Conservation (phyloP, 2,888 invertebrate genomes). For the Athalia circularis region DNA sequence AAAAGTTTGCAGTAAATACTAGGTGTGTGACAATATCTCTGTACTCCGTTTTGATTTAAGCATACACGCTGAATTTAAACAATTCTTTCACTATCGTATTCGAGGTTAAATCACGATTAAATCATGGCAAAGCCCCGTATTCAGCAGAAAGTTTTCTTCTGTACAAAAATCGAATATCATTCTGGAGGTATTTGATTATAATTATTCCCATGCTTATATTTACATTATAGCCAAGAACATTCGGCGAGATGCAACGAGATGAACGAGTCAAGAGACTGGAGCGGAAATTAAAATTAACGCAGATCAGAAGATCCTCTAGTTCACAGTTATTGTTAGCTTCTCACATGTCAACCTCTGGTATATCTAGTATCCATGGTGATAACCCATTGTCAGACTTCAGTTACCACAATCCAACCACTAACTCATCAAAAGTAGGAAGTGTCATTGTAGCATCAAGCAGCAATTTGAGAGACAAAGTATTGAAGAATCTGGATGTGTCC, state of each 20-base stretch:
- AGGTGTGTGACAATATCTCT: too few species aligned
- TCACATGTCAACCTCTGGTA: conserved; percentile 53
- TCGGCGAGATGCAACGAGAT: conserved; percentile 58
- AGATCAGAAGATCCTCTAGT: conserved; percentile 36
- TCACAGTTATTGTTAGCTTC: not conserved
- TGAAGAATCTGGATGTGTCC: conserved; percentile 29
- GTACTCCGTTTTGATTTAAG: too few species aligned
- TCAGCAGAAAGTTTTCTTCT: too few species aligned
- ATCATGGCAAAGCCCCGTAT: too few species aligned
- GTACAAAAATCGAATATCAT: too few species aligned
- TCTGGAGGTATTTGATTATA: not conserved
- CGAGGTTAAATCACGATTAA: too few species aligned
- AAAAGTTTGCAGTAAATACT: too few species aligned
- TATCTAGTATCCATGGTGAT: conserved; percentile 62
- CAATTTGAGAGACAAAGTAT: conserved; percentile 60
- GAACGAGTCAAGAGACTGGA: conserved; percentile 61
- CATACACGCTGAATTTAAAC: too few species aligned
- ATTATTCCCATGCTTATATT: not conserved
- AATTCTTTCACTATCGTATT: too few species aligned
- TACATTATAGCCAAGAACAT: conserved; percentile 55
- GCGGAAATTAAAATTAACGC: conserved; percentile 56
- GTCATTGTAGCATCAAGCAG: conserved; percentile 64
- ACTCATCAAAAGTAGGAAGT: conserved; percentile 55
- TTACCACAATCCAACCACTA: conserved; percentile 45
- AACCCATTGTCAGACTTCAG: conserved; percentile 52